These are phyloP conservation scores for Trichomalopsis sarcophagae DNA, from an alignment of 1,140 invertebrate genomes.

Conservation along the genomic window DNA sequence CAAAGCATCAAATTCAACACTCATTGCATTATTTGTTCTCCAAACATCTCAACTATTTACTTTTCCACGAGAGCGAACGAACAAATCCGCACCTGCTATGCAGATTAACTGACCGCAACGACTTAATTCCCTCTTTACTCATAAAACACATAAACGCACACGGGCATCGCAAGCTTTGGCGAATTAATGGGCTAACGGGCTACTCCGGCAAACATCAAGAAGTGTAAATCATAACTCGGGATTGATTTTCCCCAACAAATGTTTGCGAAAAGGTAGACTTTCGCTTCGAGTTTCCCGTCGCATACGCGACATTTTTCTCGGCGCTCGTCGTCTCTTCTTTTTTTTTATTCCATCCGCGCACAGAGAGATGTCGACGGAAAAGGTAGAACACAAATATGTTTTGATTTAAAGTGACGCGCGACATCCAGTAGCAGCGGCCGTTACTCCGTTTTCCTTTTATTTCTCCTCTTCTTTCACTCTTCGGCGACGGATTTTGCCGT, in stretches of 20 bases:
- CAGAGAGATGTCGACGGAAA: neutral
- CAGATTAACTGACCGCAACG: neutral
- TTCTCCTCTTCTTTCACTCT: conserved; percentile 5
- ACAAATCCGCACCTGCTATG: neutral
- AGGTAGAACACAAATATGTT: conserved; percentile 17
- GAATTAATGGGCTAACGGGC: neutral
- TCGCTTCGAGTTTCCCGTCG: neutral
- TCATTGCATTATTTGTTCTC: too few relatives aligned
- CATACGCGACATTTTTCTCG: neutral
- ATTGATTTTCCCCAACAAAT: neutral
- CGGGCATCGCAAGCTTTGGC: too few relatives aligned
- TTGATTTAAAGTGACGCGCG: conserved; percentile 28
- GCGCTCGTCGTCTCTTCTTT: neutral
- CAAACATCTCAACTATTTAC: too few relatives aligned
- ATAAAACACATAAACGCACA: neutral
- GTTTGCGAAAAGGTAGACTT: neutral
- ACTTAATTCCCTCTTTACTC: neutral
- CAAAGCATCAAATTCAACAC: too few relatives aligned
- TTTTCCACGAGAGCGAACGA: too few relatives aligned
- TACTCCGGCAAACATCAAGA: neutral
- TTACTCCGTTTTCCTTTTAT: neutral
- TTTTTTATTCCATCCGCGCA: neutral
- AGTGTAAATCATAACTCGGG: neutral
- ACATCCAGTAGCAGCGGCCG: neutral
- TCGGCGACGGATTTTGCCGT: too few relatives aligned